These are phyloP conservation scores for Phaenicophaeus curvirostris DNA, from an alignment of 2,797 vertebrate genomes.

Conservation along the genomic window DNA sequence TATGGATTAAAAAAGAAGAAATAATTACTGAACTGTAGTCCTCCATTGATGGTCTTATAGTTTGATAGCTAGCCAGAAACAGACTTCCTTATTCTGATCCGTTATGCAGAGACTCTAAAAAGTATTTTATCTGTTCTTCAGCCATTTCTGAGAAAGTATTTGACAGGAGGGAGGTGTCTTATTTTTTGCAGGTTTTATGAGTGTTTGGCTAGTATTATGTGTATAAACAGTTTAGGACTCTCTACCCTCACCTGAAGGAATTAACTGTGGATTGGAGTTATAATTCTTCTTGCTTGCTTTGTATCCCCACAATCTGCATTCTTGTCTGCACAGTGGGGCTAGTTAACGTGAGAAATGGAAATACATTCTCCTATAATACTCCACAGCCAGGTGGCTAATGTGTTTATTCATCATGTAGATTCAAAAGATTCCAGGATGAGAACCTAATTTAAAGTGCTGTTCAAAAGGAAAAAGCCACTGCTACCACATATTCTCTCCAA, in stretches of 20 bases:
- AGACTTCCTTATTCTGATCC: conserved; percentile 12
- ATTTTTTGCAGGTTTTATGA: background rate
- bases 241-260: background rate
- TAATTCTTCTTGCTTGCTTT: background rate
- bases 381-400: background rate
- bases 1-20: conserved; percentile 10
- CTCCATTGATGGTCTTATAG: background rate
- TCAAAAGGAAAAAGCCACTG: background rate
- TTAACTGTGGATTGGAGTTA: background rate
- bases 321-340: background rate
- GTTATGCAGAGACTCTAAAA: background rate
- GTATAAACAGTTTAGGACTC: background rate
- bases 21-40: background rate
- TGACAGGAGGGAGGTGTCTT: background rate
- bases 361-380: background rate
- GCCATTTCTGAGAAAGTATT: background rate
- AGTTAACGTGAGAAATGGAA: background rate
- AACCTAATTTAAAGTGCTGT: background rate
- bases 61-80: background rate
- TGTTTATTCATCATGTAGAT: background rate
- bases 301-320: background rate
- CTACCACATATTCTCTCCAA: background rate
- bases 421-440: background rate
- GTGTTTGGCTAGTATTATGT: background rate
- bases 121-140: background rate